Evolutionary conservation across 2,797 vertebrate species (phyloP), one percentile per base, ranked within the genome.

Genomic region (Rhinatrema bivittatum): DNA sequence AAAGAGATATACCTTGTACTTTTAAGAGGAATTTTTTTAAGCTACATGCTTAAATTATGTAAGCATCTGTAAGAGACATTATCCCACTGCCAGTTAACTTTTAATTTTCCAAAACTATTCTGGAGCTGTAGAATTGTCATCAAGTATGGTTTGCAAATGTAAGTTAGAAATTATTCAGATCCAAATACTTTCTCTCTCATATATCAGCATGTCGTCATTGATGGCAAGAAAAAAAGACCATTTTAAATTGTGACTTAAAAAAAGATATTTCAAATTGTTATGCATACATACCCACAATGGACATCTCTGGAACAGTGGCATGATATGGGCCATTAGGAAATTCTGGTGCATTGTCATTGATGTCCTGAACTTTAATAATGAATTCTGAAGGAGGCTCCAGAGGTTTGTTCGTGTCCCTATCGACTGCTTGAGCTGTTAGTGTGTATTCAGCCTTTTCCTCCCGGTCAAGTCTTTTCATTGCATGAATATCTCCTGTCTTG

Each of bases 341-440:
- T 69, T 97, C 93, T 0, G 95, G 95, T 1, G 94, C 81, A 12
- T 98, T 98, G 81, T 98, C 95, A 16, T 98, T 98, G 81, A 98
- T 98, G 77, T 98, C 95, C 74, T 98, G 95, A 39, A 98, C 94
- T 80, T 98, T 98, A 56, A 98, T 97, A 70, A 97, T 97, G 81
- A 98, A 98, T 71, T 97, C 92, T 2, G 94, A 97, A 12, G 94
- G 92, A 3, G 94, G 88, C 58, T 98, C 95, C 56, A 98, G 63
- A 32, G 93, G 91, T 52, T 91, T 82, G 53, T 90, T 86, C 0
- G 87, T 92, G 60, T 93, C 91, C 16, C 86, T 86, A 54, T 97
- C 91, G 26, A 94, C 62, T 3, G 94, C 95, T 77, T 95, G 94
- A 25, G 95, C 95, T 4, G 88, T 98, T 18, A 98, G 78, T 0